These are phyloP conservation scores for Erannis defoliaria DNA, from an alignment of 2,888 invertebrate genomes.

Conservation along the genomic window DNA sequence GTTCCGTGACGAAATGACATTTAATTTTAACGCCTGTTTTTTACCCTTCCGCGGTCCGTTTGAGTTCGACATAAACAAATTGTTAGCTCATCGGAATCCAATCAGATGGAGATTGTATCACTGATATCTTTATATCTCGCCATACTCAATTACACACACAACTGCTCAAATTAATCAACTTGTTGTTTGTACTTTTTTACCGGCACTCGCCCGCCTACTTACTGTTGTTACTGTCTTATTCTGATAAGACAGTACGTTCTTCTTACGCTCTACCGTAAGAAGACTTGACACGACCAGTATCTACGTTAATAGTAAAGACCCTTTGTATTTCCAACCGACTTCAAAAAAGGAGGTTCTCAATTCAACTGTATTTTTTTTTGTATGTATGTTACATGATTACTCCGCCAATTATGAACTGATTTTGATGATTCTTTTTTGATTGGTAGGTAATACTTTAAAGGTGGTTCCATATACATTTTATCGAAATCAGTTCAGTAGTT, in stretches of 20 bases:
- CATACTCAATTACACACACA: slow-evolving; percentile 61
- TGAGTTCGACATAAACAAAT: slow-evolving; percentile 63
- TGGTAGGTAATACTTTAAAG: no score
- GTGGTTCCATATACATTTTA: no score
- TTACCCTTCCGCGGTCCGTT: slow-evolving; percentile 35
- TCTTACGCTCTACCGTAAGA: no score
- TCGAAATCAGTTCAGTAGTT: no score
- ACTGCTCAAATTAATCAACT: slow-evolving; percentile 68
- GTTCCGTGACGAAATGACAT: slow-evolving; percentile 54
- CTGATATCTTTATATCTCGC: slow-evolving; percentile 75
- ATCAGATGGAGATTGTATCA: slow-evolving; percentile 70
- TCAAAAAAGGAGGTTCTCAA: no score
- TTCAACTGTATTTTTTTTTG: no score
- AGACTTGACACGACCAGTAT: slow-evolving; percentile 24
- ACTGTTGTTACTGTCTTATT: slow-evolving; percentile 34
- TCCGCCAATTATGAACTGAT: no score
- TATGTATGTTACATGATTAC: no score
- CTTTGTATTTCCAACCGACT: slow-evolving; percentile 2
- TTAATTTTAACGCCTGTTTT: slow-evolving; percentile 53
- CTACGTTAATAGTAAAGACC: slow-evolving; percentile 16
- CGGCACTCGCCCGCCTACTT: slow-evolving; percentile 26
- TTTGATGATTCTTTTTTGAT: no score
- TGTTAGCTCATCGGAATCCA: slow-evolving; percentile 71
- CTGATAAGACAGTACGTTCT: no score
- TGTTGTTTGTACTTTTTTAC: slow-evolving; percentile 53